A percentile compares a stretch with the other conserved stretches of the same genome.
Evolutionary conservation across 1,140 invertebrate species (phyloP).

Genomic region (Aphis gossypii): DNA sequence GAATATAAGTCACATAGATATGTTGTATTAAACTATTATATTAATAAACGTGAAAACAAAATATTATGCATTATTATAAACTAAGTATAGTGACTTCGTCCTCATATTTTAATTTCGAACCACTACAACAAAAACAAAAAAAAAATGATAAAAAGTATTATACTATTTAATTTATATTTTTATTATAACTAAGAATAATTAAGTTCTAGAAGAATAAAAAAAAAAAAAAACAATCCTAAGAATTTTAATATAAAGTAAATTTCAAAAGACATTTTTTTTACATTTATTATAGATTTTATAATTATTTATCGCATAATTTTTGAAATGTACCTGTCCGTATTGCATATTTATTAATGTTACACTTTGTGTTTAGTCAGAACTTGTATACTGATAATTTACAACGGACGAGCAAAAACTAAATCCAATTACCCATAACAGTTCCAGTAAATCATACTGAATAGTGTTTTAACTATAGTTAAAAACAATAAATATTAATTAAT

Average conservation of each 20-base stretch:
- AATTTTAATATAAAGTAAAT: too few relatives aligned
- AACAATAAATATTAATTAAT: slow-evolving; percentile 18
- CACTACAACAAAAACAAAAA: not conserved
- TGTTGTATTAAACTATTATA: not conserved
- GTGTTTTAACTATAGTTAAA: not conserved
- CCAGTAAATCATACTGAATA: not conserved
- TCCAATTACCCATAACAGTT: slow-evolving; percentile 29
- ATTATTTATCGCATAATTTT: not conserved
- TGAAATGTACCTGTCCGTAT: not conserved
- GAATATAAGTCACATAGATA: not conserved
- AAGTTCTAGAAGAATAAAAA: too few relatives aligned
- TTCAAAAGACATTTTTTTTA: not conserved
- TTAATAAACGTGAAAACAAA: not conserved
- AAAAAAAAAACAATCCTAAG: too few relatives aligned
- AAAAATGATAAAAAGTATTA: not conserved
- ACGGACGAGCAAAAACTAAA: not conserved
- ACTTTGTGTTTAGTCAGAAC: not conserved
- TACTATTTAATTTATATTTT: not conserved
- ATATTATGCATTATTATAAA: not conserved
- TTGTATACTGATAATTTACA: not conserved
- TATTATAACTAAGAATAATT: not conserved
- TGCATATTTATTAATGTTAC: not conserved
- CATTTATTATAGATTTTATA: not conserved
- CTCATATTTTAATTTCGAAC: not conserved
- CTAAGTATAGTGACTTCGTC: not conserved